Base-by-base conservation (phyloP, 2,113 vertebrate genomes). In the Leptodactylus fuscus region DNA sequence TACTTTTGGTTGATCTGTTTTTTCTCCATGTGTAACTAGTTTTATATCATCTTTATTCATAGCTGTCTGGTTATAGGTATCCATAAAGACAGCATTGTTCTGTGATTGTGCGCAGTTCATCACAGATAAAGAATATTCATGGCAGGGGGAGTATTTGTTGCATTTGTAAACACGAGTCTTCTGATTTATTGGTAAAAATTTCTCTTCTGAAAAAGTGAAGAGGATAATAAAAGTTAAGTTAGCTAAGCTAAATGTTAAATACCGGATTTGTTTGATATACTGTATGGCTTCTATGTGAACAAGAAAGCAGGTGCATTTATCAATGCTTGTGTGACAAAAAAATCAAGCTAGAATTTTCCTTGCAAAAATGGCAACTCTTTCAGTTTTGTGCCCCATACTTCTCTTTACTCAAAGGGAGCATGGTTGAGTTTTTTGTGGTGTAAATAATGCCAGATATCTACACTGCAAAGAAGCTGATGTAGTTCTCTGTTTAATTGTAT, bases 181-280 rank as follows among this genome's bases (percentile, higher is more conserved):
- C 38, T 84, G 82, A 12, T 75, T 87, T 74, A 65, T 41, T 22
- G 85, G 0, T 0, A 53, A 87, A 78, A 41, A n/a, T n/a, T n/a
- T 67, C 6, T 91, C 88, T 58, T 94, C 91, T 88, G 87, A 91
- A 92, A 90, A 77, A 15, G 81, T 81, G 83, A 53, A 71, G 24
- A 4, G 10, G 8, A 78, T 1, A 44, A 9, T 44, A 15, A 4
- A 5, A 32, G 5, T 8, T 12, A 27, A 16, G 20, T 34, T 67
- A 34, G 1, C 15, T 34, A 16, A 34, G 58, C 29, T 67, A 34
- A 32, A 27, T 58, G 53, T n/a, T 48, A 60, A 27, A 60, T 60
- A 27, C 4, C 10, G 2, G n/a, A 60, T 24, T 60, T 27, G 55
- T 12, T 60, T n/a, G n/a, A n/a, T n/a, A n/a, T n/a, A n/a, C 12